Conservation (phyloP, 2,797 vertebrate genomes). For the Cyclura pinguis region DNA sequence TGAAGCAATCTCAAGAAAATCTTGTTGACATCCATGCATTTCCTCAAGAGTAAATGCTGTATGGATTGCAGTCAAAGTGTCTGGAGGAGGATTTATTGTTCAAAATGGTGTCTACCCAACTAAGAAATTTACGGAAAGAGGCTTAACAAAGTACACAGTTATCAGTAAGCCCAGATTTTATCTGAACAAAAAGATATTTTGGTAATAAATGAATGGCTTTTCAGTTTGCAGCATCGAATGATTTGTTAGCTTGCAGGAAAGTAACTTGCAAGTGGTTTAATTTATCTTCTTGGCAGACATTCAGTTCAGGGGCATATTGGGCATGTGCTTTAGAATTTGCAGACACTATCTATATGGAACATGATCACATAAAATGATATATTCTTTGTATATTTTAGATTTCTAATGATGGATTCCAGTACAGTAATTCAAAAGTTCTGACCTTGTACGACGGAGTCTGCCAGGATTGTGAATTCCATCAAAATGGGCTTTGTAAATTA, state of each 20-base stretch:
- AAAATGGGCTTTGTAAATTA: slow-evolving; percentile 86
- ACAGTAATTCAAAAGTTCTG: slow-evolving; percentile 82
- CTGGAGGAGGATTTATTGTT: slow-evolving; percentile 22
- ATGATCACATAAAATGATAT: slow-evolving; percentile 59
- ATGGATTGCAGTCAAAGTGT: slow-evolving; percentile 20
- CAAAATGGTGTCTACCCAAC: slow-evolving; percentile 30
- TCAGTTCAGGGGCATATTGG: slow-evolving; percentile 55
- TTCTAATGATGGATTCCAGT: slow-evolving; percentile 84
- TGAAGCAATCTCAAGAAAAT: slow-evolving; percentile 29
- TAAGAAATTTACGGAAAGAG: slow-evolving; percentile 2
- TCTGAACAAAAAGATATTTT: slow-evolving; percentile 59
- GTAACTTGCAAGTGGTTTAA: slow-evolving; percentile 59
- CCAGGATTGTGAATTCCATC: slow-evolving; percentile 82
- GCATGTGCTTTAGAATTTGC: slow-evolving; percentile 59
- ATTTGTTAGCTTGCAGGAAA: slow-evolving; percentile 68
- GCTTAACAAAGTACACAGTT: slow-evolving; percentile 41
- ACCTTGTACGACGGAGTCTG: slow-evolving; percentile 84
- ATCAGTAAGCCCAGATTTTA: slow-evolving; percentile 55
- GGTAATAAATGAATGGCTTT: slow-evolving; percentile 70
- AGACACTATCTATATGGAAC: slow-evolving; percentile 67
- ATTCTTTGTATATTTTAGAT: slow-evolving; percentile 76
- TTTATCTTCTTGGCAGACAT: slow-evolving; percentile 65
- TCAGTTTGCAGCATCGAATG: slow-evolving; percentile 59
- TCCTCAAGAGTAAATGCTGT: slow-evolving; percentile 39
- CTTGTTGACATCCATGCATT: slow-evolving; percentile 18